Evolutionary conservation across 2,113 vertebrate species (phyloP), one percentile per base, ranked within the genome.

Genomic region (Gallinago undulata): DNA sequence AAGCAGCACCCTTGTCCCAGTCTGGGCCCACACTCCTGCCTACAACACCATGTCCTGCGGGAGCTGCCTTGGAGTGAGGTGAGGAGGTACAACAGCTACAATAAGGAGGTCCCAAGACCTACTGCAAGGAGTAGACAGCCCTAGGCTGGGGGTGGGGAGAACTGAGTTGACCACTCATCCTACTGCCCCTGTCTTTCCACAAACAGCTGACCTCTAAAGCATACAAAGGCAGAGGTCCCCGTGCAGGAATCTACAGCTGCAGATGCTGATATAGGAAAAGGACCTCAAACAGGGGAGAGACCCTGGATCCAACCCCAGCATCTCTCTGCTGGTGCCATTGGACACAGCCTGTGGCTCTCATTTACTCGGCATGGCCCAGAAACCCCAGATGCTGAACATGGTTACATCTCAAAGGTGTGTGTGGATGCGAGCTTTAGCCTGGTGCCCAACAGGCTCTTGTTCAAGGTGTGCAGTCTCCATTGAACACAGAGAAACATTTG

Each of bases 401-500:
- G 35, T 11, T 12, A 5, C 3, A 0, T 21, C 67, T 25, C 41
- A 48, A n/a, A 37, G 43, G 16, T 9, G 19, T 48, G 51, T 33
- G 62, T 5, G 39, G 81, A 31, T 28, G 15, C 1, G 2, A 31
- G 47, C 30, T 60, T 79, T 19, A 57, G 19, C 41, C 51, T 76
- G 25, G 12, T 64, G 37, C 41, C 43, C 63, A 57, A 4, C 10
- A 73, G 69, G 37, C 39, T 74, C 27, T 16, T 47, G 35, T n/a
- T 83, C 39, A 27, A 53, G 35, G 79, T 3, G 1, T 50, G 64
- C 53, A 57, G 23, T 33, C 24, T 59, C 23, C 39, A 41, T 31
- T 63, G 27, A 87, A 10, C 43, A 19, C 53, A 0, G 0, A 28
- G 12, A 68, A 57, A 25, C 3, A 0, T n/a, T 24, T n/a, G 22